Percentiles rank a stretch among this genome's conserved stretches.
These are phyloP conservation scores for Ryuthela nishihirai DNA, from an alignment of 2,888 invertebrate genomes.

Conservation along the genomic window DNA sequence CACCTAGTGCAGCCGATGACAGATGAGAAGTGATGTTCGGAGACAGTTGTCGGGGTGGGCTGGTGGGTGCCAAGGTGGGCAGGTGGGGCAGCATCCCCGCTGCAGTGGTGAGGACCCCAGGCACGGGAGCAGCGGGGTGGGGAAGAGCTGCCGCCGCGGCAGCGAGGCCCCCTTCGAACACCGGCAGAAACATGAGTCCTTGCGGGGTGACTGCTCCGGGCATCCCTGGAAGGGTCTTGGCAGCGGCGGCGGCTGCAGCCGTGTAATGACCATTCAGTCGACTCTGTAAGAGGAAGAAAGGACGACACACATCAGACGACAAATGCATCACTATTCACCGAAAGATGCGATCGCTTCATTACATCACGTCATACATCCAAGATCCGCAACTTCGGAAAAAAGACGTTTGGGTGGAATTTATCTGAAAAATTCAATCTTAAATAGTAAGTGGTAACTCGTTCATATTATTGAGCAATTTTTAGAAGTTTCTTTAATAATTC, in stretches of 20 bases:
- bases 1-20: slow-evolving; percentile 7
- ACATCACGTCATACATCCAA: no score
- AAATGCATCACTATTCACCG: no score
- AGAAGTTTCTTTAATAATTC: no score
- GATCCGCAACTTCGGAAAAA: no score
- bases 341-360: no score
- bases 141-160: slow-evolving; percentile 6
- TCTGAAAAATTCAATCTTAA: no score
- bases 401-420: no score
- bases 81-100: slow-evolving; percentile 23
- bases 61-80: slow-evolving; percentile 13
- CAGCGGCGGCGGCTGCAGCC: slow-evolving; percentile 9
- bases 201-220: slow-evolving; percentile 7
- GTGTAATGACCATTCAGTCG: slow-evolving; percentile 39
- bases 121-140: slow-evolving; percentile 9
- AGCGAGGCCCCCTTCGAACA: slow-evolving; percentile 25
- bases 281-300: slow-evolving; percentile 14
- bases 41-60: slow-evolving; percentile 28
- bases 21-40: slow-evolving; percentile 14
- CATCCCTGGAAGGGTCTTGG: slow-evolving; percentile 11
- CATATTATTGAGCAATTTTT: no score
- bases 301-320: neutral
- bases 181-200: slow-evolving; percentile 34
- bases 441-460: no score
- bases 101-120: slow-evolving; percentile 16